These are phyloP conservation scores for Bucco capensis DNA, from an alignment of 2,113 vertebrate species.

Conservation along the genomic window DNA sequence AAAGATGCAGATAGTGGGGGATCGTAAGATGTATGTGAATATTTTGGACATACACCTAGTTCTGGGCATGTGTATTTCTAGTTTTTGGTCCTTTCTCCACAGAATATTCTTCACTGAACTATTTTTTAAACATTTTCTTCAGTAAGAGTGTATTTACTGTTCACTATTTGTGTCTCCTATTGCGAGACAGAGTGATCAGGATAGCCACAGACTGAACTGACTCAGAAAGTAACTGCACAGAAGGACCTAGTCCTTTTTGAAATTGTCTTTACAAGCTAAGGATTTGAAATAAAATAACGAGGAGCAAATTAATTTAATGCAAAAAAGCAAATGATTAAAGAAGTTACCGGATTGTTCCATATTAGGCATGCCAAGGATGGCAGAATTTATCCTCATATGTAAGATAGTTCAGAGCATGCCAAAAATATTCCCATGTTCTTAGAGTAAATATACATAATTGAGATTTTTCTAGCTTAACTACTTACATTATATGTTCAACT, in stretches of 20 bases:
- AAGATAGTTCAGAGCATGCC: neutral
- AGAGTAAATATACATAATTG: neutral
- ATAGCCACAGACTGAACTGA: neutral
- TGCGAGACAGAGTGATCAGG: neutral
- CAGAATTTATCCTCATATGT: neutral
- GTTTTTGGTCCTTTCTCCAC: neutral
- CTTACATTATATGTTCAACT: neutral
- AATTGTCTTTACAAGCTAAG: neutral
- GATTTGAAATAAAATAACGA: neutral
- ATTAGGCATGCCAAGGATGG: neutral
- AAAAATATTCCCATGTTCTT: neutral
- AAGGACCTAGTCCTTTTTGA: neutral
- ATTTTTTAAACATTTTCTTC: neutral
- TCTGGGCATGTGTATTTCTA: neutral
- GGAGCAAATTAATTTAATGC: neutral
- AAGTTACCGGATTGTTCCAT: accelerated
- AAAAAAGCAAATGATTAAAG: neutral
- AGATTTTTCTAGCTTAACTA: neutral
- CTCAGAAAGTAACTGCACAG: neutral
- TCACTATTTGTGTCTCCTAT: neutral
- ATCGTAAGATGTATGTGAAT: neutral
- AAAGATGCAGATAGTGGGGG: neutral
- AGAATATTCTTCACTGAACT: neutral
- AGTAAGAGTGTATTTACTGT: neutral
- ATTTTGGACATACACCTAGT: neutral